Conservation (phyloP, 2,113 vertebrate species). For the Panthera uncia region DNA sequence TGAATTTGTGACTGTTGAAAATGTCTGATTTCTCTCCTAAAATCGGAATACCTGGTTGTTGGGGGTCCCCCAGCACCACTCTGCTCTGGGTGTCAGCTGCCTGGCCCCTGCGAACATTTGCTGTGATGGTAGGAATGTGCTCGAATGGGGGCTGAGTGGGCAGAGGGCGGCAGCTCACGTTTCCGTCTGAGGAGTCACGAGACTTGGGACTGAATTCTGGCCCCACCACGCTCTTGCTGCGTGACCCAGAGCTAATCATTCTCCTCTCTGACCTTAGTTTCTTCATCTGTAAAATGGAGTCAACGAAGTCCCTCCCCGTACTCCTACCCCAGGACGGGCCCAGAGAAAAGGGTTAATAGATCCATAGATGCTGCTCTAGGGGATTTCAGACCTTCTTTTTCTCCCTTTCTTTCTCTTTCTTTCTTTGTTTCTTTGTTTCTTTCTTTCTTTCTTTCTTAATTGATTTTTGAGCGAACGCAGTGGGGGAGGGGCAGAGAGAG, state of each 20-base stretch:
- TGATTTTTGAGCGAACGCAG: no score
- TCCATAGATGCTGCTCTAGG: background rate
- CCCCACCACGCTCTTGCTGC: background rate
- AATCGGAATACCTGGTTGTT: background rate
- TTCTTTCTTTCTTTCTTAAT: no score
- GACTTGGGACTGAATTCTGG: background rate
- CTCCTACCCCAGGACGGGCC: background rate
- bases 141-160: background rate
- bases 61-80: background rate
- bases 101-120: background rate
- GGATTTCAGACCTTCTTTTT: background rate
- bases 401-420: no score
- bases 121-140: background rate
- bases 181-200: background rate
- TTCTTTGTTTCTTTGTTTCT: no score
- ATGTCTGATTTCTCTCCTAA: background rate
- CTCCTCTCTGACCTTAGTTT: background rate
- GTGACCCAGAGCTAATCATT: background rate
- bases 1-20: background rate
- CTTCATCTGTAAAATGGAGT: background rate
- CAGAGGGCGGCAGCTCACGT: background rate
- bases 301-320: fast-evolving
- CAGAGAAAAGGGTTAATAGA: background rate
- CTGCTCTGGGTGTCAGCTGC: background rate
- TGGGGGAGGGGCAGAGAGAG: no score